Conservation (phyloP, 2,113 vertebrate species). For the Heterocephalus glaber region DNA sequence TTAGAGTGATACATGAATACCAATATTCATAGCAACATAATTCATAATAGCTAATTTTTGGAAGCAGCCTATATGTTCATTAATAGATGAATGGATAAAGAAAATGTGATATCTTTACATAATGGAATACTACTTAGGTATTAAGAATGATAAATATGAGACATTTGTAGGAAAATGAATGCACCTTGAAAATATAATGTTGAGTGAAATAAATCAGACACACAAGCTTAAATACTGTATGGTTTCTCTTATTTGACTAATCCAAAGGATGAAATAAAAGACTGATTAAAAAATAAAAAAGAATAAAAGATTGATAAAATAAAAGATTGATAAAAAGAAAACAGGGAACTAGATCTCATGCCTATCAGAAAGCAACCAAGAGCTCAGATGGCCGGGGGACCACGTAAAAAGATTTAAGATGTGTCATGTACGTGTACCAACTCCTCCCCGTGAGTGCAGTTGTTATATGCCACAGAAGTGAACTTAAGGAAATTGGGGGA, state of each 20-base stretch:
- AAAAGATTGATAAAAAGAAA: not conserved
- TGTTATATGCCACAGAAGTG: not conserved
- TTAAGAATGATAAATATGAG: not conserved
- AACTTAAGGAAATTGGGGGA: not conserved
- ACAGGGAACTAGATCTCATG: not conserved
- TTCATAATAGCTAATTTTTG: not conserved
- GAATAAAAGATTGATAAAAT: no score
- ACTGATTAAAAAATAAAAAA: no score
- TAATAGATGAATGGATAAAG: not conserved
- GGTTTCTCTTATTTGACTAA: not conserved
- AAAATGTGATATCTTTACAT: not conserved
- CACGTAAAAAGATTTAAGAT: not conserved
- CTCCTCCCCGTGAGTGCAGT: not conserved
- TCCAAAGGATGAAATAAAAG: not conserved
- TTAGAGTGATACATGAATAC: not conserved
- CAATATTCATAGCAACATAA: not conserved
- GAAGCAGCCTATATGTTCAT: not conserved
- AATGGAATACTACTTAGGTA: not conserved
- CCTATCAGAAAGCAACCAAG: not conserved
- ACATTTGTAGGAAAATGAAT: not conserved
- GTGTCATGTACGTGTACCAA: not conserved
- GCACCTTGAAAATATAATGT: not conserved
- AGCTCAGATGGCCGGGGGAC: not conserved
- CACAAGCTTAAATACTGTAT: not conserved
- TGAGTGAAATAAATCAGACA: not conserved